Evolutionary conservation across 2,888 invertebrate species (phyloP).

Genomic region (Agonopterix heracliana): DNA sequence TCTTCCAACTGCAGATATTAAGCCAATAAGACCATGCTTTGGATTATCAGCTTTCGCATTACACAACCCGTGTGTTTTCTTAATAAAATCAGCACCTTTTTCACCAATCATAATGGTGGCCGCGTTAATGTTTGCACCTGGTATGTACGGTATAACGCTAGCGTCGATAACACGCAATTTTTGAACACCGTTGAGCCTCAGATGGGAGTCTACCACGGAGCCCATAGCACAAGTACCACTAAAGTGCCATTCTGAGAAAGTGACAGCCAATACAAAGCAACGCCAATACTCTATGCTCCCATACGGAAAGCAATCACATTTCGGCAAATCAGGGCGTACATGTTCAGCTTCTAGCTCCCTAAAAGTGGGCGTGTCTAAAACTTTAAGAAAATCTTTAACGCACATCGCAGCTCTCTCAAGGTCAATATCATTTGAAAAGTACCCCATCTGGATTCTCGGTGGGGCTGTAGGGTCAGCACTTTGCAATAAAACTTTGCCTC

Average conservation of each 20-base stretch:
- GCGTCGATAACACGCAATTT: constrained; percentile 25
- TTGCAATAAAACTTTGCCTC: constrained; percentile 16
- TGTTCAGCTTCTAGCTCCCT: not conserved
- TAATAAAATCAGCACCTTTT: constrained; percentile 21
- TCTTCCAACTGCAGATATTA: too few species aligned
- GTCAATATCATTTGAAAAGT: not conserved
- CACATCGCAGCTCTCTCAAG: not conserved
- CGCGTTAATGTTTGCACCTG: constrained; percentile 74
- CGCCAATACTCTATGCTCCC: constrained; percentile 18
- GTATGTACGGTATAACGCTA: constrained; percentile 67
- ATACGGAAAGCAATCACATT: not conserved
- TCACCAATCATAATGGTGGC: constrained; percentile 37
- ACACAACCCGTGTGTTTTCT: constrained; percentile 6
- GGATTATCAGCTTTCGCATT: too few species aligned
- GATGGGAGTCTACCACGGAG: constrained; percentile 78
- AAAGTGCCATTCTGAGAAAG: constrained; percentile 80
- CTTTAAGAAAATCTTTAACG: not conserved
- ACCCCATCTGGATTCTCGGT: constrained; percentile 14
- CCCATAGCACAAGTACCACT: constrained; percentile 85
- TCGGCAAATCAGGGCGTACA: not conserved
- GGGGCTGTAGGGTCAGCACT: constrained; percentile 16
- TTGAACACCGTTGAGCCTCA: not conserved
- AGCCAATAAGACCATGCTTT: too few species aligned
- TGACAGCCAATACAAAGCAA: constrained; percentile 38
- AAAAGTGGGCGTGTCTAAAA: not conserved